A percentile compares a stretch with the other conserved stretches of the same genome.
phyloP scores from a whole-genome alignment of 2,797 vertebrate genomes.

The Danio choprae region DNA sequence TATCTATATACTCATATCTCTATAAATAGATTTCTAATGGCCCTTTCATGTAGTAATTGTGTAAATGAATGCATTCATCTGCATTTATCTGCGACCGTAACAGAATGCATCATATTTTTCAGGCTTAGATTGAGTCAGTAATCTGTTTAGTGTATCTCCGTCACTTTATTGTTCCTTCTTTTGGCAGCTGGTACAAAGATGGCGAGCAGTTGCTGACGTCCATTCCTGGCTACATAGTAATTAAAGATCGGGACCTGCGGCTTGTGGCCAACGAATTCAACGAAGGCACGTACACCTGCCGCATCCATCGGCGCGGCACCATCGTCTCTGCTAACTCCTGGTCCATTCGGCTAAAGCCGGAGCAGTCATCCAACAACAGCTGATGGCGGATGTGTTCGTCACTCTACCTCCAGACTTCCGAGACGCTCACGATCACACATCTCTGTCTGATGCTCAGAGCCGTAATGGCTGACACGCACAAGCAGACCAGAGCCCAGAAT shows the following conservation, averaged over 20 bases:
- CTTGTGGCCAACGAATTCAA: conserved; percentile 81
- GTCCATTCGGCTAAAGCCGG: conserved; percentile 79
- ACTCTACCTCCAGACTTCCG: conserved; percentile 53
- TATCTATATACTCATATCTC: too few relatives aligned
- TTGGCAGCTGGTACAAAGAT: conserved; percentile 84
- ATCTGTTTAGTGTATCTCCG: not conserved
- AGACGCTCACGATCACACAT: too few relatives aligned
- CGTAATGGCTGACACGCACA: not conserved
- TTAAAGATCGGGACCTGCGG: conserved; percentile 79
- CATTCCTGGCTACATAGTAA: conserved; percentile 76
- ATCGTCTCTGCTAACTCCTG: conserved; percentile 79
- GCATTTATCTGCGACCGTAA: not conserved
- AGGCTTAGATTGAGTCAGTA: not conserved
- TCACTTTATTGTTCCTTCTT: not conserved
- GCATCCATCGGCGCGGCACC: conserved; percentile 71
- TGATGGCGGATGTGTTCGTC: conserved; percentile 43
- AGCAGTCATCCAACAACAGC: conserved; percentile 71
- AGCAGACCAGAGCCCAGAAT: not conserved
- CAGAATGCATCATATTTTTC: not conserved
- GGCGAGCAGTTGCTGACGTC: conserved; percentile 79
- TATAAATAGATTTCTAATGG: too few relatives aligned
- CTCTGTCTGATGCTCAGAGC: not conserved
- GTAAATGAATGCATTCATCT: not conserved
- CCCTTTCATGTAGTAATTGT: too few relatives aligned
- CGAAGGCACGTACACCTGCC: conserved; percentile 84